phyloP scores from a whole-genome alignment of 1,140 invertebrate genomes.

The Drosophila pallidifrons region DNA sequence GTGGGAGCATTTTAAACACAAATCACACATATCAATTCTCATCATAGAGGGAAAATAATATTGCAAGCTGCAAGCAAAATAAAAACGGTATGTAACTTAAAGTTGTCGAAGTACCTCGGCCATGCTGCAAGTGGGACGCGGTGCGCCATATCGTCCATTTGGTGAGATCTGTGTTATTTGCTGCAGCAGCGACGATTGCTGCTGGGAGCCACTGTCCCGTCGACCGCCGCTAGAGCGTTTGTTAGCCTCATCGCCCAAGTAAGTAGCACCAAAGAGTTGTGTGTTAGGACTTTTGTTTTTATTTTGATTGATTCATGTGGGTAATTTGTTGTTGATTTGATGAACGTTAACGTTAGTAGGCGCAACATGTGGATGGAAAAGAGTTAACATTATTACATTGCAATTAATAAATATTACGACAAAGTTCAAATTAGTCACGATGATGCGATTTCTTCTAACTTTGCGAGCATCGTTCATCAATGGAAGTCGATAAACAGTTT shows the following conservation, averaged over 20 bases:
- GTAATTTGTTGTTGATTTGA: slow-evolving; percentile 31
- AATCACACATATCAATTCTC: too few relatives aligned
- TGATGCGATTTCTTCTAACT: neutral
- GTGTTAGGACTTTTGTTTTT: slow-evolving; percentile 78
- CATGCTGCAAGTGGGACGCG: slow-evolving; percentile 88
- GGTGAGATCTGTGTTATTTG: slow-evolving; percentile 82
- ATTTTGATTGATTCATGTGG: slow-evolving; percentile 47
- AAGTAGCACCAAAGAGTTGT: slow-evolving; percentile 83
- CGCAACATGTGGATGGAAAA: slow-evolving; percentile 62
- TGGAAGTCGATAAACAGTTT: neutral
- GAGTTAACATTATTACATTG: slow-evolving; percentile 28
- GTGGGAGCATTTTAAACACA: neutral
- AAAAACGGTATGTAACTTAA: neutral
- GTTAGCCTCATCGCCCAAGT: slow-evolving; percentile 74
- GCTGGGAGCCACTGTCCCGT: slow-evolving; percentile 32
- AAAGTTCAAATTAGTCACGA: slow-evolving; percentile 13
- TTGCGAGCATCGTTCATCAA: neutral
- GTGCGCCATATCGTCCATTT: slow-evolving; percentile 87
- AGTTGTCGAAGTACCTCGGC: slow-evolving; percentile 86
- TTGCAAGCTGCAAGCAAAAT: too few relatives aligned
- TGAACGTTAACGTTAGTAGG: slow-evolving; percentile 38
- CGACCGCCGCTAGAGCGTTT: slow-evolving; percentile 48
- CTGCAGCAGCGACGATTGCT: slow-evolving; percentile 46
- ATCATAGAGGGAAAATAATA: too few relatives aligned
- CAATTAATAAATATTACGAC: slow-evolving; percentile 4